Base-by-base conservation (phyloP, 2,888 invertebrate genomes). In the Criorhina ranunculi region DNA sequence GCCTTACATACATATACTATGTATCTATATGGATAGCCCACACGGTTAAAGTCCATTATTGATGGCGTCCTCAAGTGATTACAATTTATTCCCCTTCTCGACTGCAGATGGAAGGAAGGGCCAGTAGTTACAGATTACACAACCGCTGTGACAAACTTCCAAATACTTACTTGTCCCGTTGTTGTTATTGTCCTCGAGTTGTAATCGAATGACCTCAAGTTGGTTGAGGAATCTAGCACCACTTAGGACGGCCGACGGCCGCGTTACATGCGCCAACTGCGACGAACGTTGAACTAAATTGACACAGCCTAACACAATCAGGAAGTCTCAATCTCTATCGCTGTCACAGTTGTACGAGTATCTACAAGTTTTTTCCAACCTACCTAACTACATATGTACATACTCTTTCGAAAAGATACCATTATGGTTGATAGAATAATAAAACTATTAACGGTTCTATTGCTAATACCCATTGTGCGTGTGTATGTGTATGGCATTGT, bases 51-150 rank as follows among this genome's bases (percentile, higher is more conserved):
- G 83, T 67, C 83, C 79, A 42, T 79, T 83, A 83, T 83, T 83
- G 79, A 83, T 83, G 83, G 72, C 83, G 62, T 83, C 79, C 83
- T 83, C 83, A 83, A 83, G 83, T 83, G 83, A 83, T 83, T 73
- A 83, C 83, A 83, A 83, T 83, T 78, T 83, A 83, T 83, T 62
- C 73, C 24, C 33, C 31, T 24, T 53, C 17, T 24, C 33, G n/a
- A n/a, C 6, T 11, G 35, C 37, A 37, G 24, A 17, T 31, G 40
- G 15, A 17, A 8, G 46, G 2, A 42, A 60, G 67, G 59, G 64
- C 59, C 15, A 24, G 42, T 40, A 29, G 35, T 51, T 40, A 37
- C 55, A 24, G 29, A 44, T 66, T 67, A 78, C 66, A 78, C 70
- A 82, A 82, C 66, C 72, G 72, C 46, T 33, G 72, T 40, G 33